Evolutionary conservation across 2,888 invertebrate species (phyloP).

Genomic region (Salpingus planirostris): DNA sequence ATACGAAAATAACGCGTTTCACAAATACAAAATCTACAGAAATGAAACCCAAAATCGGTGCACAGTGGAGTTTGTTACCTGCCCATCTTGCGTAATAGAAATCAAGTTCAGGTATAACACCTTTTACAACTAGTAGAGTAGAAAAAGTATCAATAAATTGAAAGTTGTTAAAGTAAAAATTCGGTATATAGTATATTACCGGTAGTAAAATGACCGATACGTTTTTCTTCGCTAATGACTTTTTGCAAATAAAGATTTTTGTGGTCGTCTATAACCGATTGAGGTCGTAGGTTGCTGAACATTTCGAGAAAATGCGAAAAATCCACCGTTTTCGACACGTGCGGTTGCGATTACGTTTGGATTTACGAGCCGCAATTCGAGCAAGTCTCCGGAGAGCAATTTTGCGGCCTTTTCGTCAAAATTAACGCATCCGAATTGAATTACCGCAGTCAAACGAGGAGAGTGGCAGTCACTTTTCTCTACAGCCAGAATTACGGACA

Average conservation of each 20-base stretch:
- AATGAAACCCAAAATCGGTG: constrained; percentile 43
- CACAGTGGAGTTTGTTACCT: constrained; percentile 58
- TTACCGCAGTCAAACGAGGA: constrained; percentile 53
- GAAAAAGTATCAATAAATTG: too few species aligned
- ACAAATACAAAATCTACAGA: constrained; percentile 4
- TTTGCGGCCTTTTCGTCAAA: constrained; percentile 44
- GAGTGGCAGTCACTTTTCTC: constrained; percentile 49
- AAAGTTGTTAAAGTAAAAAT: too few species aligned
- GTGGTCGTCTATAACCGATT: too few species aligned
- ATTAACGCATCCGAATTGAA: constrained; percentile 34
- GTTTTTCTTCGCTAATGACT: too few species aligned
- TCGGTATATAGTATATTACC: too few species aligned
- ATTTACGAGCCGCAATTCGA: constrained; percentile 58
- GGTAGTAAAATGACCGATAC: too few species aligned
- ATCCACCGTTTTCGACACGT: constrained; percentile 25
- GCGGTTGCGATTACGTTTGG: constrained; percentile 55
- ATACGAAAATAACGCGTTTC: constrained; percentile 23
- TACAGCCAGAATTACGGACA: constrained; percentile 50
- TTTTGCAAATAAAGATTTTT: too few species aligned
- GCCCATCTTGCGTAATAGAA: constrained; percentile 57
- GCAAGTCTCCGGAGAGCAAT: constrained; percentile 50
- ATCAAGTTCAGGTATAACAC: constrained; percentile 46
- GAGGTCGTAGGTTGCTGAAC: constrained; percentile 36
- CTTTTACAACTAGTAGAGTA: too few species aligned
- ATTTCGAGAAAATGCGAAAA: constrained; percentile 32